These are phyloP conservation scores for Aphidius gifuensis DNA, from an alignment of 1,140 invertebrate species.

Conservation along the genomic window DNA sequence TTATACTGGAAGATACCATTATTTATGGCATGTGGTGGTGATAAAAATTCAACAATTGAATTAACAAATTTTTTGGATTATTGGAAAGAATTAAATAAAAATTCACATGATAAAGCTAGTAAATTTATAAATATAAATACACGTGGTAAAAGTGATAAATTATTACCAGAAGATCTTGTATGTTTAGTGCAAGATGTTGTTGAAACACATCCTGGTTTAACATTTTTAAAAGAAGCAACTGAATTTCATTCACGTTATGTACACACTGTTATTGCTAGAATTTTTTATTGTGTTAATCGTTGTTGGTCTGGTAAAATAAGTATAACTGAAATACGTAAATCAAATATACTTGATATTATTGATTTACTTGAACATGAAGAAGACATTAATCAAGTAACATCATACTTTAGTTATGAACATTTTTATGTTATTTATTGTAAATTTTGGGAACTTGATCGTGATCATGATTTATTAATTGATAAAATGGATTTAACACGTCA, in stretches of 20 bases:
- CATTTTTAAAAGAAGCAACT: conserved; percentile 93
- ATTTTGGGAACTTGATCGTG: conserved; percentile 98
- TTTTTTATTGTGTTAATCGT: conserved; percentile 97
- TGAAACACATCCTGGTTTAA: conserved; percentile 97
- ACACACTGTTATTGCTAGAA: conserved; percentile 94
- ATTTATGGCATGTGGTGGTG: conserved; percentile 79
- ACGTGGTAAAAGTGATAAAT: conserved; percentile 61
- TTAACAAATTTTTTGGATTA: conserved; percentile 81
- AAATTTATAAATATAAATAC: conserved; percentile 86
- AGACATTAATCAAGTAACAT: conserved; percentile 96
- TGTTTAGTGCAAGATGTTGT: conserved; percentile 95
- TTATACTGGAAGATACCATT: conserved; percentile 94
- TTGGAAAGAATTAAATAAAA: conserved; percentile 79
- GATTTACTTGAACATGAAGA: conserved; percentile 83
- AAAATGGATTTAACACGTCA: conserved; percentile 90
- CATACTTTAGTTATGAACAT: conserved; percentile 99
- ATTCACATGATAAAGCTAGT: conserved; percentile 84
- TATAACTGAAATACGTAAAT: conserved; percentile 83
- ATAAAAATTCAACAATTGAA: conserved; percentile 70
- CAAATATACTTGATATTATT: conserved; percentile 81
- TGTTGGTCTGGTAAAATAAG: conserved; percentile 95
- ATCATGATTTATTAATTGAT: conserved; percentile 96
- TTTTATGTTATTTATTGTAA: conserved; percentile 99
- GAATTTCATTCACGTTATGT: conserved; percentile 99
- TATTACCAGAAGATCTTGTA: conserved; percentile 85